Evolutionary conservation across 2,797 vertebrate genomes (phyloP).

Genomic region (Etheostoma perlongum): DNA sequence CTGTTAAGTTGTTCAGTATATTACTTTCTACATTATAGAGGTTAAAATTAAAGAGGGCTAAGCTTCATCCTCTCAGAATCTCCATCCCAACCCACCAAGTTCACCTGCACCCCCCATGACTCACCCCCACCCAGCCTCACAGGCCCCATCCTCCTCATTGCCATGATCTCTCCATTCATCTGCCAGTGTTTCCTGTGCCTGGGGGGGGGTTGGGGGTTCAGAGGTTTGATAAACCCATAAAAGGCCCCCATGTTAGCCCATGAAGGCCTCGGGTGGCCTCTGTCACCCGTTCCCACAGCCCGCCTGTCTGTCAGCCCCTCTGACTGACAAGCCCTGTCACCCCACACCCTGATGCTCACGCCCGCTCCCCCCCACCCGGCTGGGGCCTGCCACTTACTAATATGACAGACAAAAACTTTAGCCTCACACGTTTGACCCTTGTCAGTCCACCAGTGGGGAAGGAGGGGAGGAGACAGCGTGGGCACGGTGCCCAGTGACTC

Average conservation of each 20-base stretch:
- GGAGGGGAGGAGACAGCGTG: constrained; percentile 8
- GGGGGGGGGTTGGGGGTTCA: constrained; percentile 68
- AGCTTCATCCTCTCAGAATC: neutral
- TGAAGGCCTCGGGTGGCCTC: constrained; percentile 72
- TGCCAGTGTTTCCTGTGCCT: constrained; percentile 75
- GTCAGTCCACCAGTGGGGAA: constrained; percentile 47
- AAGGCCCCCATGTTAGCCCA: constrained; percentile 72
- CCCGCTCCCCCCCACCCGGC: constrained; percentile 32
- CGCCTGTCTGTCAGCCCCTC: constrained; percentile 74
- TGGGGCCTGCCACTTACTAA: constrained; percentile 52
- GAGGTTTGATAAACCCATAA: constrained; percentile 82
- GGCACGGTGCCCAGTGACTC: constrained; percentile 62
- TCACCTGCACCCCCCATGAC: constrained; percentile 31
- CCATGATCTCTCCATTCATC: constrained; percentile 84
- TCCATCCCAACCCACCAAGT: constrained; percentile 36
- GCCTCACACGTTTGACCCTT: constrained; percentile 17
- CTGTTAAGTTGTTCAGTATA: neutral
- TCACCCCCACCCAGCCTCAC: constrained; percentile 31
- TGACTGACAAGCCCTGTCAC: constrained; percentile 76
- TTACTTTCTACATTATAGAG: neutral
- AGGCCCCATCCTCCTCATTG: constrained; percentile 57
- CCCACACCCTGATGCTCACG: constrained; percentile 27
- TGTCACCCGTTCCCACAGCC: constrained; percentile 79
- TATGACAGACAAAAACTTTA: constrained; percentile 46
- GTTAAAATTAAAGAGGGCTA: neutral